Conservation (phyloP, 2,888 invertebrate genomes). For the Papilio demoleus region DNA sequence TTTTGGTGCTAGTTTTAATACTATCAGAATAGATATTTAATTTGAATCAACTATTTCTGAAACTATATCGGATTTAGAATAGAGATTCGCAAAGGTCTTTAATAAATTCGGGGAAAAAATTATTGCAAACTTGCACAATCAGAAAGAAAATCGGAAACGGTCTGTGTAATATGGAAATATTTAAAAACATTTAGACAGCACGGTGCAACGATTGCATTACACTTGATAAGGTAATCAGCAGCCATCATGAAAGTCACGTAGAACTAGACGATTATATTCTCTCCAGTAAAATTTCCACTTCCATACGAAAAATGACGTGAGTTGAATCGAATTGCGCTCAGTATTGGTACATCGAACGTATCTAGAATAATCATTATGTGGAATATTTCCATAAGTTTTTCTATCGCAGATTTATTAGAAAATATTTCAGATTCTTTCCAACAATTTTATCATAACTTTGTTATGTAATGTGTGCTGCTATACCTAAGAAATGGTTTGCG, state of each 20-base stretch:
- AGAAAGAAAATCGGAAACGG: background rate
- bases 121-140: background rate
- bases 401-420: constrained; percentile 25
- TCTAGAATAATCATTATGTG: constrained; percentile 39
- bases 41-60: too few relatives aligned
- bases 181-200: constrained; percentile 25
- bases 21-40: too few relatives aligned
- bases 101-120: too few relatives aligned
- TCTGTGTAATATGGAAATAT: constrained; percentile 20
- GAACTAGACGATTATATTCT: constrained; percentile 43
- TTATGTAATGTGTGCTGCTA: constrained; percentile 1
- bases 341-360: constrained; percentile 41
- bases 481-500: background rate
- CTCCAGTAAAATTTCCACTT: constrained; percentile 51
- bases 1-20: too few relatives aligned
- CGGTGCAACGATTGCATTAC: constrained; percentile 39
- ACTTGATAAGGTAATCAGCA: constrained; percentile 41
- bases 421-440: constrained; percentile 25
- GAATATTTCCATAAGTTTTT: constrained; percentile 34
- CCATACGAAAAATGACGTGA: constrained; percentile 43
- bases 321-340: constrained; percentile 35
- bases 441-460: constrained; percentile 27
- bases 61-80: too few relatives aligned
- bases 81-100: too few relatives aligned
- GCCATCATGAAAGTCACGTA: constrained; percentile 48